Conservation (phyloP, 2,797 vertebrate genomes). For the Helarctos malayanus region DNA sequence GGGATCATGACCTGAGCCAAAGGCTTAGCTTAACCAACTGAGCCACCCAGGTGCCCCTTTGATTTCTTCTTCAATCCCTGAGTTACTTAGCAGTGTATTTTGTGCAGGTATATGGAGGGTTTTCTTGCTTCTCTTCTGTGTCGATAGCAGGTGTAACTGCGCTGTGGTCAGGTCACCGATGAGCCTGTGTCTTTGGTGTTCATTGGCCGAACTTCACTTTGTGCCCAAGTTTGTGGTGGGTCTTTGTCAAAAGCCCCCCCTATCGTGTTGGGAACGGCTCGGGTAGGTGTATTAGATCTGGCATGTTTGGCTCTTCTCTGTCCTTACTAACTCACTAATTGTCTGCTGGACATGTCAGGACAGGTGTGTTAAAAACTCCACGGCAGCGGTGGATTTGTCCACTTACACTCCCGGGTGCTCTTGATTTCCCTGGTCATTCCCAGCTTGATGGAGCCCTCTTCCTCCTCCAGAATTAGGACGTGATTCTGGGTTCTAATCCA, state of each 20-base stretch:
- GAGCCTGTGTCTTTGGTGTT: neutral
- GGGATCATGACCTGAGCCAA: too few relatives aligned
- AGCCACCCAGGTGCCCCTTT: neutral
- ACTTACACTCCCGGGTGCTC: neutral
- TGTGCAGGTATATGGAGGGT: neutral
- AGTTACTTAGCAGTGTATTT: neutral
- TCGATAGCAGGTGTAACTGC: neutral
- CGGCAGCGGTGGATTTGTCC: accelerated
- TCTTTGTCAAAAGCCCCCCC: neutral
- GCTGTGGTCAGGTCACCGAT: neutral
- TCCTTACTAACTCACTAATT: neutral
- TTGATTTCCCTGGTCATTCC: neutral
- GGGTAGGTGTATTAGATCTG: neutral
- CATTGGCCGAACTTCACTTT: neutral
- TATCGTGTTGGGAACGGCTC: neutral
- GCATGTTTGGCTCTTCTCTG: neutral
- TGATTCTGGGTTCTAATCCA: neutral
- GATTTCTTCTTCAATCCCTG: neutral
- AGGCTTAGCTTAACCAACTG: too few relatives aligned
- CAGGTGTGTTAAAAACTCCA: neutral
- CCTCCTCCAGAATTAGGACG: neutral
- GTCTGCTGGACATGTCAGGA: neutral
- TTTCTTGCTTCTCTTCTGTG: neutral
- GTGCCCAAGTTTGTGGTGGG: neutral
- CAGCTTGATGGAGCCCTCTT: neutral